Evolutionary conservation across 2,113 vertebrate species (phyloP), one percentile per base, ranked within the genome.

Genomic region (Speoplatyrhinus poulsoni): DNA sequence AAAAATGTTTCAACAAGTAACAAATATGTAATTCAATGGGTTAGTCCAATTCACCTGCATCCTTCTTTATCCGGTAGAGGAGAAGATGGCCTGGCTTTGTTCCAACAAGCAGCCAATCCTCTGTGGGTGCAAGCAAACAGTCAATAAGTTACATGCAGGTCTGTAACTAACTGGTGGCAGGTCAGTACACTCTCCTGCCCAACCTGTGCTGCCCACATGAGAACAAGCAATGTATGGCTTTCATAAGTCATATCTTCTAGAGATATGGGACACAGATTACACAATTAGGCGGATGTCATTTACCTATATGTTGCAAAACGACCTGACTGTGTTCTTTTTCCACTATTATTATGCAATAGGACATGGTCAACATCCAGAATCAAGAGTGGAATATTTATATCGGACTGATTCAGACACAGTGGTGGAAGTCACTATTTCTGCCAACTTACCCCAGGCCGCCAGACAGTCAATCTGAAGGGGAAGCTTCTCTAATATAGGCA

Each of bases 61-160:
- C 96, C 59, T 98, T 98, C 76, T 94, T 96, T 79, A 99, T 98
- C 70, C 94, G 91, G 73, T 99, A 99, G 62, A 98, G 93, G 1
- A 99, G 94, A 33, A 99, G 95, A 84, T 99, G 98, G 0, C 98
- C 98, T 70, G 97, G 97, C 84, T 99, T 99, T 36, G 98, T 99
- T 65, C 98, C 98, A 72, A 99, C 96, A 41, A 99, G 95, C 65
- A 99, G 96, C 95, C 96, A 97, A 82, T 99, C 96, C 82, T 99
- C 98, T 99, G 89, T 15, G 88, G 86, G 63, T 49, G 70, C 1
- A 74, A 15, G 49, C 9, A 65, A 46, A 15, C 0, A 69, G 3
- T 62, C 9, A 74, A 17, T 15, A n/a, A 63, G 9, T 13, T 46
- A 5, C 56, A 62, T 62, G 16, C 12, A 58, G 54, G 54, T 46